Base-by-base conservation (phyloP, 2,888 invertebrate genomes). In the Euzetes globulus region DNA sequence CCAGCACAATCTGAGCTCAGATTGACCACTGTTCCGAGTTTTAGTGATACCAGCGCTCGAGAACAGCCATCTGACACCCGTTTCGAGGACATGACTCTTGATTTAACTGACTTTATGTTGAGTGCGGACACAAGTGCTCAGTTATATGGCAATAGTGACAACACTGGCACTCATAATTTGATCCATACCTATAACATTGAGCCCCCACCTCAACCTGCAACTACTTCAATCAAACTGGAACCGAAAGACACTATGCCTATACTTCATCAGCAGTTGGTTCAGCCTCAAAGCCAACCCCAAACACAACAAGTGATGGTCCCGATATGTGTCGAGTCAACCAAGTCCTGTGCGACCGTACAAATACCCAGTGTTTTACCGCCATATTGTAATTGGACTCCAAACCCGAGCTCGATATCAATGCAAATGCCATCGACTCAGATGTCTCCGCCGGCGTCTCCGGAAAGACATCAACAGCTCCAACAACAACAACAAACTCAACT, bases 381-480 rank as follows among this genome's bases (percentile, higher is more conserved):
- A 25, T 60, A 60, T 60, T 60, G 60, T 60, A 27, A 60, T 25
- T 60, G 60, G 60, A 60, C 60, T 22, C 60, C 60, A 15, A 60
- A 27, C 27, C 7, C 15, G 11, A 13, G 27, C 27, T 11, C 27
- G 17, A 27, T 60, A 27, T 13, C 27, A 27, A 15, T 25, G 17
- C 45, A 37, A 41, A 25, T 37, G 47, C 27, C 68, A 15, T 76
- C 78, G 52, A 76, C 76, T 52, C 78, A 78, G 68, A 78, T 78
- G 78, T 78, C 78, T 9, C 78, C 78, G 0, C 78, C 78, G 15
- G 78, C 78, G 6, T 78, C 78, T 15, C 78, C 78, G 1, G 78
- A 78, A 55, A 45, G 27, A 45, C 70, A 50, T 29, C 68, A 55
- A 72, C 75, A 58, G 5, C 68, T 33, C 13, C 75, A 75, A 41